These are phyloP conservation scores for Leucania comma DNA, from an alignment of 2,888 invertebrate genomes.

Conservation along the genomic window DNA sequence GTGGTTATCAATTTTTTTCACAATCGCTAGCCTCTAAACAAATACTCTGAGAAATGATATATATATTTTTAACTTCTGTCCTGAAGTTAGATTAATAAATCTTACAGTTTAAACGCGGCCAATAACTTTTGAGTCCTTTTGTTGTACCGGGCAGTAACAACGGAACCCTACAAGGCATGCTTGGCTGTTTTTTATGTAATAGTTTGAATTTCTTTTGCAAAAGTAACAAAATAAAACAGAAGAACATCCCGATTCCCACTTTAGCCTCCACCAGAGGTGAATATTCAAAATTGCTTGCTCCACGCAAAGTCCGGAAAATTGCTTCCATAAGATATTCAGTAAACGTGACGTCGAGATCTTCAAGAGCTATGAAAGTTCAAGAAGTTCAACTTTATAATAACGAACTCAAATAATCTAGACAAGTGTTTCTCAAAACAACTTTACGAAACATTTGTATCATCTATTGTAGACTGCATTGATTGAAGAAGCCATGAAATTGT, in stretches of 20 bases:
- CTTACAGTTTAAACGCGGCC: no score
- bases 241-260: background rate
- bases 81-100: no score
- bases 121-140: no score
- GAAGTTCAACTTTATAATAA: conserved; percentile 15
- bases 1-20: no score
- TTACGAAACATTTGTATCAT: background rate
- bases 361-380: conserved; percentile 16
- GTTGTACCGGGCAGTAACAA: no score
- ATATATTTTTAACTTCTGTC: no score
- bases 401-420: conserved; percentile 15
- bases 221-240: background rate
- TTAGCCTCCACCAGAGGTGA: conserved; percentile 24
- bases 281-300: conserved; percentile 37
- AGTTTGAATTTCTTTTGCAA: background rate
- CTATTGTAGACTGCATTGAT: background rate
- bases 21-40: no score
- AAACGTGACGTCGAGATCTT: conserved; percentile 20
- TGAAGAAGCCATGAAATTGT: background rate
- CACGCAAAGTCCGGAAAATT: conserved; percentile 31
- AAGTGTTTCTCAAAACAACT: conserved; percentile 6
- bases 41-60: no score
- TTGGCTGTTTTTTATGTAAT: background rate
- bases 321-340: conserved; percentile 35
- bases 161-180: no score